These are phyloP conservation scores for Sander vitreus DNA, from an alignment of 2,113 vertebrate species.

Conservation along the genomic window DNA sequence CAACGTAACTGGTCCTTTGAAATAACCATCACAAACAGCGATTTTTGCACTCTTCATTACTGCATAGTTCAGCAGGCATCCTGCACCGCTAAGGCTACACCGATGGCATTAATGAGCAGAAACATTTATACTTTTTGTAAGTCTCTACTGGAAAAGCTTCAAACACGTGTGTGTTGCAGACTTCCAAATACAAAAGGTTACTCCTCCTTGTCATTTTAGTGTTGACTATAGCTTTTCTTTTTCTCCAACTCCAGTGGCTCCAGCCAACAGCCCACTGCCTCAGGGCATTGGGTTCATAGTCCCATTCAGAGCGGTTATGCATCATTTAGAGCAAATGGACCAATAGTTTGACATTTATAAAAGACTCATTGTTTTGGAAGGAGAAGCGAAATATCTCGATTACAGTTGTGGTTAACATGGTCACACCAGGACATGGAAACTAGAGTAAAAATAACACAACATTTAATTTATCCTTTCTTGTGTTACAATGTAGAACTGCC, in stretches of 20 bases:
- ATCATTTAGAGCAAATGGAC: slow-evolving; percentile 30
- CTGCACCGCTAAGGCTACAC: slow-evolving; percentile 66
- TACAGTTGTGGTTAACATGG: slow-evolving; percentile 35
- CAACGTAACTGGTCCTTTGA: slow-evolving; percentile 25
- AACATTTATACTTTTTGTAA: neutral
- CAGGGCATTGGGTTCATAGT: slow-evolving; percentile 15
- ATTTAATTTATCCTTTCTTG: slow-evolving; percentile 63
- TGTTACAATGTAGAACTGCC: slow-evolving; percentile 58
- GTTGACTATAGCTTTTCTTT: slow-evolving; percentile 8
- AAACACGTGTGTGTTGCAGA: slow-evolving; percentile 17
- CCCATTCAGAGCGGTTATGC: slow-evolving; percentile 21
- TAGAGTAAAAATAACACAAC: slow-evolving; percentile 52
- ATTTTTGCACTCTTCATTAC: slow-evolving; percentile 24
- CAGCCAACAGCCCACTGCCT: slow-evolving; percentile 16
- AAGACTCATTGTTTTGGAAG: slow-evolving; percentile 35
- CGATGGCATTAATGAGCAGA: slow-evolving; percentile 3
- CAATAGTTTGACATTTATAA: slow-evolving; percentile 22
- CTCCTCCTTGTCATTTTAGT: slow-evolving; percentile 7
- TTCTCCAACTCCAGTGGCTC: slow-evolving; percentile 12
- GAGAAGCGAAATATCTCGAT: slow-evolving; percentile 43
- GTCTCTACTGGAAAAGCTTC: slow-evolving; percentile 18
- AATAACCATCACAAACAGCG: slow-evolving; percentile 4
- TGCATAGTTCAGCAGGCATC: slow-evolving; percentile 72
- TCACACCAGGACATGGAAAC: slow-evolving; percentile 62
- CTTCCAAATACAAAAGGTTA: slow-evolving; percentile 34